These are phyloP conservation scores for Pipra filicauda DNA, from an alignment of 2,113 vertebrate genomes.

Conservation along the genomic window DNA sequence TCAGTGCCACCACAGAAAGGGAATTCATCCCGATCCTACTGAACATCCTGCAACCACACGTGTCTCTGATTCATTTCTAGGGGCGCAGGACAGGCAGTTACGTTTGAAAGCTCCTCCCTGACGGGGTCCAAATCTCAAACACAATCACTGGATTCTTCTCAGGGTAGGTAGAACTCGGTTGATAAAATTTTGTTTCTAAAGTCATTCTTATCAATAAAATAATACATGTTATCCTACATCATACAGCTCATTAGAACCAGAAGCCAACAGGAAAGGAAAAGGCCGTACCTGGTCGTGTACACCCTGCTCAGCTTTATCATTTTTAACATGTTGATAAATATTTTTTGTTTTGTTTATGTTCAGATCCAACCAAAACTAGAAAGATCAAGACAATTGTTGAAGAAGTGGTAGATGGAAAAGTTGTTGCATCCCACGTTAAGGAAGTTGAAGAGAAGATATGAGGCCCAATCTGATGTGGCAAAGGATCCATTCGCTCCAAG, in stretches of 20 bases:
- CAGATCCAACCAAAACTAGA: conserved; percentile 75
- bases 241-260: not conserved
- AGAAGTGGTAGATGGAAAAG: conserved; percentile 76
- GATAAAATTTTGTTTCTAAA: not conserved
- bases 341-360: not conserved
- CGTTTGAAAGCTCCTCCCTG: conserved; percentile 53
- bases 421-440: conserved; percentile 73
- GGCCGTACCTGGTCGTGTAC: not conserved
- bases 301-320: not conserved
- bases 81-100: not conserved
- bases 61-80: conserved; percentile 50
- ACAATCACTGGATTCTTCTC: conserved; percentile 68
- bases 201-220: not conserved
- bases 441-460: conserved; percentile 74
- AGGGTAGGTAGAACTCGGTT: conserved; percentile 45
- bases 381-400: conserved; percentile 78
- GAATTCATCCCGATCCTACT: not conserved
- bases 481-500: not conserved
- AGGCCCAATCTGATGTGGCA: not conserved
- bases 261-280: not conserved
- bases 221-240: not conserved
- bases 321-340: not conserved
- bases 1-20: not conserved
- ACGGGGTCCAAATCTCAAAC: conserved; percentile 62
- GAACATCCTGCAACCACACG: fast-evolving